A percentile compares a stretch with the other conserved stretches of the same genome.
phyloP scores from a whole-genome alignment of 2,113 vertebrate species.

The Planiliza haematocheilus region DNA sequence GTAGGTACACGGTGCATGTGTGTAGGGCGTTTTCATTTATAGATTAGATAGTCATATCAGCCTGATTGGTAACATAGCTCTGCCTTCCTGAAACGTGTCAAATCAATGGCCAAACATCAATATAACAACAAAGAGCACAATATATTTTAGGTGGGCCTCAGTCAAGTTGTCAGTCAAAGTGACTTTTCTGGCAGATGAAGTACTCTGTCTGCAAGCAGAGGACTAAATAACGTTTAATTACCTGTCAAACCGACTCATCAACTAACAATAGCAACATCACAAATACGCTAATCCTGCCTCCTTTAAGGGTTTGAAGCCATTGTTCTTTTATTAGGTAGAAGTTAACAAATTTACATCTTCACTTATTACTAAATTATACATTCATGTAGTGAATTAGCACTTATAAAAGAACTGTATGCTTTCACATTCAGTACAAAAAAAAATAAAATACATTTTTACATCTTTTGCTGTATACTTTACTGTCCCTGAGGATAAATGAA shows the following conservation, averaged over 20 bases:
- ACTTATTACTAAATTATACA: not conserved
- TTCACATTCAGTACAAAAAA: not conserved
- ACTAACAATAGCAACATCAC: slow-evolving; percentile 41
- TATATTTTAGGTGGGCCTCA: slow-evolving; percentile 56
- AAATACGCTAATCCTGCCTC: slow-evolving; percentile 10
- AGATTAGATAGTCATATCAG: slow-evolving; percentile 12
- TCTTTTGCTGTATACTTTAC: not conserved
- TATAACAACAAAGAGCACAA: slow-evolving; percentile 51
- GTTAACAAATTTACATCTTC: not conserved
- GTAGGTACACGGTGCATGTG: not conserved
- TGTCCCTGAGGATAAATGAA: not conserved
- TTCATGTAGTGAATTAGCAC: not conserved
- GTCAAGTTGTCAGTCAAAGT: slow-evolving; percentile 61
- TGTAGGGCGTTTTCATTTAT: slow-evolving; percentile 3
- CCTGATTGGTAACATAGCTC: slow-evolving; percentile 23
- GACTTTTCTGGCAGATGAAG: slow-evolving; percentile 52
- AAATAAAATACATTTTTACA: not conserved
- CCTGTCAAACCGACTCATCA: slow-evolving; percentile 62
- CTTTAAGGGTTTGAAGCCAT: slow-evolving; percentile 1
- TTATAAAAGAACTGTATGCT: not conserved
- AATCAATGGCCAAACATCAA: slow-evolving; percentile 43
- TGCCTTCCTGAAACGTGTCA: slow-evolving; percentile 30
- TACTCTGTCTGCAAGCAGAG: slow-evolving; percentile 51
- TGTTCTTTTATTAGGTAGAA: slow-evolving; percentile 6
- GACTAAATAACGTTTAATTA: slow-evolving; percentile 64